These are phyloP conservation scores for Cercocebus atys DNA, from an alignment of 2,113 vertebrate genomes.

Conservation along the genomic window DNA sequence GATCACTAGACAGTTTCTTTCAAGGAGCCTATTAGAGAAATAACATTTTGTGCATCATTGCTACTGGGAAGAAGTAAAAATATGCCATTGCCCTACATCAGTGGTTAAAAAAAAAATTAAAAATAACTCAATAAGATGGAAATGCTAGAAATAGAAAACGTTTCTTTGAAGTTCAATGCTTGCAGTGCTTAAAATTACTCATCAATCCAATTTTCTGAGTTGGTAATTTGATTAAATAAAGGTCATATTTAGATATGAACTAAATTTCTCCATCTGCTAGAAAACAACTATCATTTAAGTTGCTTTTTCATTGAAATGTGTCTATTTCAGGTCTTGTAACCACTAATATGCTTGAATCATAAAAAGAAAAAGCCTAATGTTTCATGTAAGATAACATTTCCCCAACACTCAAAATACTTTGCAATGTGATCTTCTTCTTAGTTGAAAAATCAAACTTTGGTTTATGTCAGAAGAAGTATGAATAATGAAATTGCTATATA, in stretches of 20 bases:
- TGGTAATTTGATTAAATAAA: slow-evolving; percentile 77
- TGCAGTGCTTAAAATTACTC: slow-evolving; percentile 67
- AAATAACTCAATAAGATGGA: slow-evolving; percentile 59
- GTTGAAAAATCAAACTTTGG: slow-evolving; percentile 60
- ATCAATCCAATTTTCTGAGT: slow-evolving; percentile 74
- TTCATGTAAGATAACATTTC: slow-evolving; percentile 66
- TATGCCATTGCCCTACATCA: background rate
- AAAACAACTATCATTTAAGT: slow-evolving; percentile 54
- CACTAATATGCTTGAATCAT: slow-evolving; percentile 69
- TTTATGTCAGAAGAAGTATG: slow-evolving; percentile 54
- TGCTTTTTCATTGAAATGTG: slow-evolving; percentile 51
- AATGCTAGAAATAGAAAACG: slow-evolving; percentile 67
- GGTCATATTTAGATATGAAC: slow-evolving; percentile 69
- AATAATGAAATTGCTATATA: slow-evolving; percentile 42
- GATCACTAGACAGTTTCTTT: background rate
- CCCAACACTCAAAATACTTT: slow-evolving; percentile 56
- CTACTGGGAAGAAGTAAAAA: slow-evolving; percentile 38
- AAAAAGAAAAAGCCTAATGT: slow-evolving; percentile 69
- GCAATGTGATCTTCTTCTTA: slow-evolving; percentile 56
- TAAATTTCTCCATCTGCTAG: slow-evolving; percentile 67
- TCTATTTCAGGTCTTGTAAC: slow-evolving; percentile 64
- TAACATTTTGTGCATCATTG: background rate
- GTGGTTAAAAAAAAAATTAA: slow-evolving; percentile 7
- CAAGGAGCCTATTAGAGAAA: background rate
- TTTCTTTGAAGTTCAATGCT: slow-evolving; percentile 57